Base-by-base conservation (phyloP, 2,113 vertebrate genomes). In the Galeopterus variegatus region DNA sequence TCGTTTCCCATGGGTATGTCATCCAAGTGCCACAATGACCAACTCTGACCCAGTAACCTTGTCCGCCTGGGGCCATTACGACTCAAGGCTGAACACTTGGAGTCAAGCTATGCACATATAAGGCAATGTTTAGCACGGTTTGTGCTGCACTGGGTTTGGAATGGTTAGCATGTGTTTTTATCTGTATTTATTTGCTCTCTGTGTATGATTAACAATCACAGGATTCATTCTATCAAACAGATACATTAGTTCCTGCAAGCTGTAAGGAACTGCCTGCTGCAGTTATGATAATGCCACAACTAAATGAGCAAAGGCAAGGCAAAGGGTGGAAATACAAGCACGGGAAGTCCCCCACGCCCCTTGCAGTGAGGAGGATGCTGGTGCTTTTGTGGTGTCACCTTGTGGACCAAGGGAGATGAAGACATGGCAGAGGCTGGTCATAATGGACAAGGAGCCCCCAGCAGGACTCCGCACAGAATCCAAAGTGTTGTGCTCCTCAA, bases 311-410 rank as follows among this genome's bases (percentile, higher is more conserved):
- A 75, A 67, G 0, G 2, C 7, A 18, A 23, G 81, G 77, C n/a
- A 41, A 33, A 11, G 41, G 56, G 54, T 31, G 3, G 75, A 31
- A 83, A 79, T 0, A 56, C 0, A 65, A 9, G 50, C 24, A 28
- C 11, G 19, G 12, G 33, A 48, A 45, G 75, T 33, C 31, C 82
- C 41, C 2, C 31, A 24, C 8, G 12, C 67, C 6, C 88, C 4
- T 8, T 0, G 41, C 36, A 36, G 19, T 6, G 17, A 62, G 14
- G 19, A 64, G 19, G 87, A 14, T 0, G 50, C n/a, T 33, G 0
- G 0, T 48, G 52, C 41, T 52, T 94, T 26, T 36, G 45, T 31
- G 73, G 36, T 60, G 86, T 96, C 91, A 93, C 62, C 82, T 94
- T 62, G 45, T 52, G 82, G 82, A 62, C 23, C 19, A 64, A 33